Percentiles rank a stretch among this genome's conserved stretches.
phyloP scores from a whole-genome alignment of 2,888 invertebrate genomes.

The Cerastoderma edule region DNA sequence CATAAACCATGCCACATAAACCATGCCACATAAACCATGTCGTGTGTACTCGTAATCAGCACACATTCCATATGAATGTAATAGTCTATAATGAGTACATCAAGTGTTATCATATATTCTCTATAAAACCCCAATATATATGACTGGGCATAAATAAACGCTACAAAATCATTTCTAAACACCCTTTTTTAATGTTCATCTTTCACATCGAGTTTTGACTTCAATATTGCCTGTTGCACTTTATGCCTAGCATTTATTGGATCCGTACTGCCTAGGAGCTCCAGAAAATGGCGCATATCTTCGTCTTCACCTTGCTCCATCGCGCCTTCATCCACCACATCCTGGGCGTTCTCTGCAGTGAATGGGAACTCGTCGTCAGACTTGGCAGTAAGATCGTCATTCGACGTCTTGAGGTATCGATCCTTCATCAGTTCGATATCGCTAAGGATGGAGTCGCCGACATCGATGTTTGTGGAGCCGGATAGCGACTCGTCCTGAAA shows the following conservation, averaged over 20 bases:
- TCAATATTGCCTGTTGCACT: slow-evolving; percentile 36
- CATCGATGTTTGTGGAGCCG: slow-evolving; percentile 46
- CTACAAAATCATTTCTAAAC: no score
- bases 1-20: no score
- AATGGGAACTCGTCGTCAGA: slow-evolving; percentile 48
- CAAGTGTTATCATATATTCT: no score
- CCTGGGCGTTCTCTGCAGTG: slow-evolving; percentile 54
- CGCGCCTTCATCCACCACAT: slow-evolving; percentile 3
- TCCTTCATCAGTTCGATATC: slow-evolving; percentile 66
- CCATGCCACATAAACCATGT: no score
- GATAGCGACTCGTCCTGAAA: slow-evolving; percentile 37
- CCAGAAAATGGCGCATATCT: slow-evolving; percentile 65
- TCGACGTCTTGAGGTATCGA: slow-evolving; percentile 49
- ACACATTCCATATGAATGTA: no score
- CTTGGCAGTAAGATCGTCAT: slow-evolving; percentile 20
- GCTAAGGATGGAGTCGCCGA: slow-evolving; percentile 55
- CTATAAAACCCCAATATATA: no score
- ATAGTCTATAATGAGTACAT: no score
- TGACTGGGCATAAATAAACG: no score
- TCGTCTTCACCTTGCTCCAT: slow-evolving; percentile 40
- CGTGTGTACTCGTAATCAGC: no score
- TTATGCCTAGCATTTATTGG: slow-evolving; percentile 64
- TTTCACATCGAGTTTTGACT: slow-evolving; percentile 24
- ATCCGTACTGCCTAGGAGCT: slow-evolving; percentile 67
- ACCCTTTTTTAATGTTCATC: slow-evolving; percentile 22